A percentile compares a stretch with the other conserved stretches of the same genome.
phyloP scores from a whole-genome alignment of 2,797 vertebrate species.

The Cetoscarus ocellatus region DNA sequence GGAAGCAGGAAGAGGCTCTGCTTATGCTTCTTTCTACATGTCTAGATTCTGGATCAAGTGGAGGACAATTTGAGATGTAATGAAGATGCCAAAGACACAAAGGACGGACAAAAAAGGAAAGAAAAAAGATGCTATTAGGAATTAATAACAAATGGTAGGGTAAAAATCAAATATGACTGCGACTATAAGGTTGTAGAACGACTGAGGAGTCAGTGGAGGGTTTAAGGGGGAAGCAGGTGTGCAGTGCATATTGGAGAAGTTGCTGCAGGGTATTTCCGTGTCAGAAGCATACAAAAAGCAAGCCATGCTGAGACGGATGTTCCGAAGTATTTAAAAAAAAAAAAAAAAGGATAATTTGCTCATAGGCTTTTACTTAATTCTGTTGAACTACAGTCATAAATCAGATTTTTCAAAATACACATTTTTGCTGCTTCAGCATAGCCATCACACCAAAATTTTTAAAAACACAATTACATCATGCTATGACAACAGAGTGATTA shows the following conservation, averaged over 20 bases:
- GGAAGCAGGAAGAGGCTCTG: slow-evolving; percentile 54
- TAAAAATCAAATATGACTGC: not conserved
- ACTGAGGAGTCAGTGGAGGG: slow-evolving; percentile 38
- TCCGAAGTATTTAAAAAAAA: not conserved
- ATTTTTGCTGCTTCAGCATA: too few relatives aligned
- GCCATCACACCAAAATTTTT: too few relatives aligned
- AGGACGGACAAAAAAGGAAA: slow-evolving; percentile 6
- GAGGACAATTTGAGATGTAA: slow-evolving; percentile 45
- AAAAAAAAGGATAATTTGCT: not conserved
- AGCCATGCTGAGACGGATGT: slow-evolving; percentile 36
- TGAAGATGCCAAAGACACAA: slow-evolving; percentile 2
- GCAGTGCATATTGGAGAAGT: slow-evolving; percentile 39
- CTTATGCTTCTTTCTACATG: slow-evolving; percentile 74
- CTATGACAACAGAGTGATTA: too few relatives aligned
- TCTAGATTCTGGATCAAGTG: slow-evolving; percentile 56
- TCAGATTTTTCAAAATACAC: too few relatives aligned
- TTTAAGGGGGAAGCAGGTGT: slow-evolving; percentile 60
- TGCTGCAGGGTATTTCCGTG: slow-evolving; percentile 47
- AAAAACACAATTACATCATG: too few relatives aligned
- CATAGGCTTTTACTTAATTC: too few relatives aligned
- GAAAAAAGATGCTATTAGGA: slow-evolving; percentile 23
- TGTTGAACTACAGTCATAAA: too few relatives aligned
- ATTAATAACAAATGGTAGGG: slow-evolving; percentile 2
- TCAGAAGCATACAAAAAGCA: slow-evolving; percentile 50
- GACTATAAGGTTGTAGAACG: slow-evolving; percentile 1